Conservation (phyloP, 2,888 invertebrate genomes). For the Vesta saturnalis region DNA sequence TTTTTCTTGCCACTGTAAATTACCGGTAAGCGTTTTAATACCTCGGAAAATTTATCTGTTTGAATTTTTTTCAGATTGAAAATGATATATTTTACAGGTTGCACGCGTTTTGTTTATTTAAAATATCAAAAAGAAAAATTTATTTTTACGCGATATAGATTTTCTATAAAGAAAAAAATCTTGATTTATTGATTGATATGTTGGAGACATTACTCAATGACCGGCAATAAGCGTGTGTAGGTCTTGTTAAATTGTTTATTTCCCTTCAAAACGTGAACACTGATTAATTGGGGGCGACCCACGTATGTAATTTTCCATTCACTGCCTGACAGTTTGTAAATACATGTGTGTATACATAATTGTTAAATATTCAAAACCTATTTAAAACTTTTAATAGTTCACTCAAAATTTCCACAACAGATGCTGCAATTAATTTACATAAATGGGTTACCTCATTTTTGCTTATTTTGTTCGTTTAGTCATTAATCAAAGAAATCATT, state of each 20-base stretch:
- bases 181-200: background rate
- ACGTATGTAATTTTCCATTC: background rate
- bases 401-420: background rate
- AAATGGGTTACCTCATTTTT: background rate
- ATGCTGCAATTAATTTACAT: background rate
- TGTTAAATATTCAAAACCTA: background rate
- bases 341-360: background rate
- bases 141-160: too few species aligned
- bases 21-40: conserved; percentile 30
- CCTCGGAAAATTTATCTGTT: conserved; percentile 29
- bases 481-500: background rate
- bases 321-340: background rate
- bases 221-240: too few species aligned
- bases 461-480: background rate
- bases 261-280: background rate
- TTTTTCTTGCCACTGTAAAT: conserved; percentile 32
- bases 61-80: conserved; percentile 22
- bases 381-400: background rate
- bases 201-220: too few species aligned
- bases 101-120: background rate
- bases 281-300: background rate
- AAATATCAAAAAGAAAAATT: background rate
- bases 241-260: too few species aligned
- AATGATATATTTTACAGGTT: conserved; percentile 15
- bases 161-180: too few species aligned